Evolutionary conservation across 2,888 invertebrate species (phyloP).

Genomic region (Stenodera caucasica): DNA sequence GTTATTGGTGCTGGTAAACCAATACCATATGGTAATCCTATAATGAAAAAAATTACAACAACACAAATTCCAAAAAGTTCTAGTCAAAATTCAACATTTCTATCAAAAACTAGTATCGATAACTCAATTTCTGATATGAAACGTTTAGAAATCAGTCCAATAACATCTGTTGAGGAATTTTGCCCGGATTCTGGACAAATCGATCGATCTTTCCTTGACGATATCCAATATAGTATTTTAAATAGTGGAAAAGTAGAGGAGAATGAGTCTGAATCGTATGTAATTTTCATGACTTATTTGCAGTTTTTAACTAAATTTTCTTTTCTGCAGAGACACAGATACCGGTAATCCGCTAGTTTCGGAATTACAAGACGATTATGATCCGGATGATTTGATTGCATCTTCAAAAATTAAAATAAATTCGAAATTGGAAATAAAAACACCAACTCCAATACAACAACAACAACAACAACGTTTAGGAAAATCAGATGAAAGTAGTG

Average conservation of each 20-base stretch:
- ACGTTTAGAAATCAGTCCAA: constrained; percentile 49
- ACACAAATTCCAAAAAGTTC: constrained; percentile 45
- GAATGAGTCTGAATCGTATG: constrained; percentile 62
- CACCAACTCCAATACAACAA: constrained; percentile 21
- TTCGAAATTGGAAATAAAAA: constrained; percentile 44
- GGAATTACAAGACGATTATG: constrained; percentile 81
- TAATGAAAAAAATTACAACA: constrained; percentile 23
- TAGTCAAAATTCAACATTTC: constrained; percentile 49
- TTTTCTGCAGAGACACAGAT: constrained; percentile 64
- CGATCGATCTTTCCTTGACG: constrained; percentile 76
- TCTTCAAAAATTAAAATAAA: constrained; percentile 46
- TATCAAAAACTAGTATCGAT: constrained; percentile 50
- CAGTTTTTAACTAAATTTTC: neutral
- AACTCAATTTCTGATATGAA: constrained; percentile 48
- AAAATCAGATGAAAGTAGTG: constrained; percentile 40
- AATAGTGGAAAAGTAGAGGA: constrained; percentile 51
- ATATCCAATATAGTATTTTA: constrained; percentile 56
- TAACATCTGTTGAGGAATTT: constrained; percentile 69
- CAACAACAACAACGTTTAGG: constrained; percentile 18
- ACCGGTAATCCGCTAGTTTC: constrained; percentile 79
- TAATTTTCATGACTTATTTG: constrained; percentile 17
- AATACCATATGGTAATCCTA: constrained; percentile 49
- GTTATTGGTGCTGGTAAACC: constrained; percentile 55
- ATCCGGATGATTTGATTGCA: constrained; percentile 61
- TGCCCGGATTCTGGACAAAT: constrained; percentile 74